Evolutionary conservation across 2,888 invertebrate genomes (phyloP).

Genomic region (Trissoscelio sp.): DNA sequence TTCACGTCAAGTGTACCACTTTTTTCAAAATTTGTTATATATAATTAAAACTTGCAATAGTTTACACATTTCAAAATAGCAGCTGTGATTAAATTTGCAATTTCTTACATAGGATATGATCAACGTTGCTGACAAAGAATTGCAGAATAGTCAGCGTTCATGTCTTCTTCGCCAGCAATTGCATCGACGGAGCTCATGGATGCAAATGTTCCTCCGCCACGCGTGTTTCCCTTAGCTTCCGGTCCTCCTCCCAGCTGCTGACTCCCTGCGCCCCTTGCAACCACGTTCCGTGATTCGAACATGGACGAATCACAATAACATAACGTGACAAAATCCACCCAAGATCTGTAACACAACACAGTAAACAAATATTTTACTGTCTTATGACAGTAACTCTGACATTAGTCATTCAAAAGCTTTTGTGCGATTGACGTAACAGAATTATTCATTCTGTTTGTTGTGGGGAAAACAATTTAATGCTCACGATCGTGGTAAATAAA

Average conservation of each 20-base stretch:
- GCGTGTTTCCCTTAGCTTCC: slow-evolving; percentile 43
- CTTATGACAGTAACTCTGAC: not conserved
- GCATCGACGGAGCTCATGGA: slow-evolving; percentile 43
- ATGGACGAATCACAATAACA: slow-evolving; percentile 49
- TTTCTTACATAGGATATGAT: slow-evolving; percentile 25
- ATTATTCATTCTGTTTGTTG: slow-evolving; percentile 3
- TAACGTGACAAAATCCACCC: slow-evolving; percentile 14
- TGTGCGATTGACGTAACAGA: not conserved
- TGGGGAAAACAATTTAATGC: slow-evolving; percentile 1
- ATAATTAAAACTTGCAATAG: too few species aligned
- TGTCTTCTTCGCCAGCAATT: slow-evolving; percentile 42
- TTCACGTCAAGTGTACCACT: too few species aligned
- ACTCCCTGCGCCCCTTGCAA: slow-evolving; percentile 52
- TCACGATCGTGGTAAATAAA: slow-evolving; percentile 25
- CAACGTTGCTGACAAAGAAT: slow-evolving; percentile 15
- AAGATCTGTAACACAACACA: slow-evolving; percentile 21
- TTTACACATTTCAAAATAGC: too few species aligned
- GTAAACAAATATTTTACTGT: not conserved
- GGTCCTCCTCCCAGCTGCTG: slow-evolving; percentile 39
- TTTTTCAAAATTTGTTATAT: too few species aligned
- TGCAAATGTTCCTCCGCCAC: slow-evolving; percentile 51
- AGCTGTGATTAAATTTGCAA: too few species aligned
- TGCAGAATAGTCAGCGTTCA: slow-evolving; percentile 1
- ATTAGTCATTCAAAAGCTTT: slow-evolving; percentile 11
- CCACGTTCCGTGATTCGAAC: slow-evolving; percentile 47